Evolutionary conservation across 2,888 invertebrate species (phyloP).

Genomic region (Hedychridium roseum): DNA sequence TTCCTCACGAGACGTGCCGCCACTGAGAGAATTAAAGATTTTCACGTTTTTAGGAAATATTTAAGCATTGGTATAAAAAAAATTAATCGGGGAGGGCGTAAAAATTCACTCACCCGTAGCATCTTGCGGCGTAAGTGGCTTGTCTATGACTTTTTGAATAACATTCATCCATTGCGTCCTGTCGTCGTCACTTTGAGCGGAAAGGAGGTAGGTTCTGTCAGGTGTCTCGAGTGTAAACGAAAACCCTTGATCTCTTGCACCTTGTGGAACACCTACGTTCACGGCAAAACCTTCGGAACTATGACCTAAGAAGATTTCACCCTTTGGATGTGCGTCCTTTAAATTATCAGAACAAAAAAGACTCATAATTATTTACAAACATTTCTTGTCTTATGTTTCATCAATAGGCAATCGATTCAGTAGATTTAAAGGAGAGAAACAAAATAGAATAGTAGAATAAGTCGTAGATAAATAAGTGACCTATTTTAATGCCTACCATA

Average conservation of each 20-base stretch:
- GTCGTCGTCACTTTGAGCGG: slow-evolving; percentile 79
- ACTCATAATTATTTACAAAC: neutral
- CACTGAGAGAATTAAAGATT: too few relatives aligned
- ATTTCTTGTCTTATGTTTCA: too few relatives aligned
- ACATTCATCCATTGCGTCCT: slow-evolving; percentile 83
- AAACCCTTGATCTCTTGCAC: slow-evolving; percentile 79
- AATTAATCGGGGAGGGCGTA: too few relatives aligned
- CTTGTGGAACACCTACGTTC: slow-evolving; percentile 72
- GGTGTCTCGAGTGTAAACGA: slow-evolving; percentile 86
- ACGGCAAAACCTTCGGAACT: slow-evolving; percentile 80
- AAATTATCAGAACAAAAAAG: slow-evolving; percentile 6
- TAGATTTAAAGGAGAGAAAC: too few relatives aligned
- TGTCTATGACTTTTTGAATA: slow-evolving; percentile 77
- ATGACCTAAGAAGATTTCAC: slow-evolving; percentile 88
- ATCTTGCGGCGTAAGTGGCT: slow-evolving; percentile 82
- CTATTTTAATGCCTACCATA: slow-evolving; percentile 68
- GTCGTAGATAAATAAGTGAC: slow-evolving; percentile 1
- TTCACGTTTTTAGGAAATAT: too few relatives aligned
- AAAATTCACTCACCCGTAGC: slow-evolving; percentile 71
- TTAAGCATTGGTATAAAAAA: too few relatives aligned
- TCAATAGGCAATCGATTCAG: too few relatives aligned
- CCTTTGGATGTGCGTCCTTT: slow-evolving; percentile 86
- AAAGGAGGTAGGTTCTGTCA: slow-evolving; percentile 78
- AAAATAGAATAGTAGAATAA: too few relatives aligned
- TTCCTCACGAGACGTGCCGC: slow-evolving; percentile 77